These are phyloP conservation scores for Panagrolaimus sp. DNA, from an alignment of 1,140 invertebrate species.

Conservation along the genomic window DNA sequence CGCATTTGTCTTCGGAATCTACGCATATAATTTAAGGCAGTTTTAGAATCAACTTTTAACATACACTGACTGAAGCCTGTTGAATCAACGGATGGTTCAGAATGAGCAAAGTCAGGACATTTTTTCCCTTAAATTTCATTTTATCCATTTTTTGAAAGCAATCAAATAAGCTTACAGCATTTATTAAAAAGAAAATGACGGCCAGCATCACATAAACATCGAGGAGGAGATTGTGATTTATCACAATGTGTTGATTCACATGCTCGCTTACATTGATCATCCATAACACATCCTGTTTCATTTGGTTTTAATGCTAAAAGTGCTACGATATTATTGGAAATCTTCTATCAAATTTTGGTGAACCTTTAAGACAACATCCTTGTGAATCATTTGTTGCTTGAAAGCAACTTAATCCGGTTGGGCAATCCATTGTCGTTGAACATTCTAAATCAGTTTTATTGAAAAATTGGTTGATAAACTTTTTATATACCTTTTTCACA, in stretches of 20 bases:
- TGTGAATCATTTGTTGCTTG: slow-evolving; percentile 32
- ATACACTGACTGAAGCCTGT: slow-evolving; percentile 38
- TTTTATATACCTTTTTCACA: too few species aligned
- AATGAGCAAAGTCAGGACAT: slow-evolving; percentile 38
- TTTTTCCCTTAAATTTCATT: slow-evolving; percentile 48
- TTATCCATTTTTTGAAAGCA: slow-evolving; percentile 26
- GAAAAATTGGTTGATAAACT: not conserved
- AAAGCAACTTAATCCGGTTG: slow-evolving; percentile 45
- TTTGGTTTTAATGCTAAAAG: slow-evolving; percentile 49
- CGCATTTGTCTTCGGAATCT: slow-evolving; percentile 32
- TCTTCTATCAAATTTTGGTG: slow-evolving; percentile 23
- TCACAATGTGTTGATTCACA: slow-evolving; percentile 51
- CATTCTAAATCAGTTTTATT: slow-evolving; percentile 38
- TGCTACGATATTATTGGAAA: slow-evolving; percentile 14
- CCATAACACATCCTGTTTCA: slow-evolving; percentile 48
- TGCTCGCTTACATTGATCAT: slow-evolving; percentile 49
- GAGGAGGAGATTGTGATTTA: slow-evolving; percentile 24
- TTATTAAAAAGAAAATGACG: slow-evolving; percentile 51
- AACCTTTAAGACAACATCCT: slow-evolving; percentile 48
- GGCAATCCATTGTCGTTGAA: slow-evolving; percentile 48
- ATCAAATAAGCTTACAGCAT: slow-evolving; percentile 51
- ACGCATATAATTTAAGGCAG: slow-evolving; percentile 34
- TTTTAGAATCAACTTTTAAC: slow-evolving; percentile 34
- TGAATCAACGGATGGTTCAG: slow-evolving; percentile 35
- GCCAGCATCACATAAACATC: slow-evolving; percentile 48